Evolutionary conservation across 2,888 invertebrate species (phyloP).

Genomic region (Cephalotes varians): DNA sequence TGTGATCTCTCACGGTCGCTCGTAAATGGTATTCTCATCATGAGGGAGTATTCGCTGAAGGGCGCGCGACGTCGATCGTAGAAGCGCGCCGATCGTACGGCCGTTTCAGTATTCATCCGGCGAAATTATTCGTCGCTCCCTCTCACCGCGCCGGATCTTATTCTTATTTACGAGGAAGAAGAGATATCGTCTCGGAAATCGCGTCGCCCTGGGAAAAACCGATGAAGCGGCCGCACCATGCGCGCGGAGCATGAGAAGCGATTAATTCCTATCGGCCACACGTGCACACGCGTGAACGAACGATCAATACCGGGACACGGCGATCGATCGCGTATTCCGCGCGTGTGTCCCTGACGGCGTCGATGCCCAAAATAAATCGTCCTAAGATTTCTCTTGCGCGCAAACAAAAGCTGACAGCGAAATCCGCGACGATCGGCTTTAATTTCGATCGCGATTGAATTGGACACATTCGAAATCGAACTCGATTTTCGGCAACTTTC

Average conservation of each 20-base stretch:
- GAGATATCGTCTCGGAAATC: conserved; percentile 73
- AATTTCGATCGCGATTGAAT: neutral
- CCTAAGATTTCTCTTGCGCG: conserved; percentile 25
- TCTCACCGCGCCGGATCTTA: conserved; percentile 61
- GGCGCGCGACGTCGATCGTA: neutral
- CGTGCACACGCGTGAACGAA: conserved; percentile 46
- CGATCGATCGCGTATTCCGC: conserved; percentile 47
- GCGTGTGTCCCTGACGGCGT: conserved; percentile 28
- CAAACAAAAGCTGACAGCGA: neutral
- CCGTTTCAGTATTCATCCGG: conserved; percentile 75
- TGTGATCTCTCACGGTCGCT: neutral
- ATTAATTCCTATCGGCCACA: conserved; percentile 63
- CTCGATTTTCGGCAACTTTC: no score
- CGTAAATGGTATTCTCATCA: conserved; percentile 43
- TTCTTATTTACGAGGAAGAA: conserved; percentile 67
- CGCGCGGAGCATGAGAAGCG: conserved; percentile 59
- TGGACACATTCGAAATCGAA: neutral
- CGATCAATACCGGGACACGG: conserved; percentile 2
- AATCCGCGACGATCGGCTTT: neutral
- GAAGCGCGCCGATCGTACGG: neutral
- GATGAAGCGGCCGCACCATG: conserved; percentile 52
- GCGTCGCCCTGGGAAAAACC: conserved; percentile 75
- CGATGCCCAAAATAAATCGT: conserved; percentile 38
- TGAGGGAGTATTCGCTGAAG: neutral
- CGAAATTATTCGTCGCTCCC: conserved; percentile 74